A percentile compares a stretch with the other conserved stretches of the same genome.
These are phyloP conservation scores for Lepidostoma basale DNA, from an alignment of 1,140 invertebrate genomes.

Conservation along the genomic window DNA sequence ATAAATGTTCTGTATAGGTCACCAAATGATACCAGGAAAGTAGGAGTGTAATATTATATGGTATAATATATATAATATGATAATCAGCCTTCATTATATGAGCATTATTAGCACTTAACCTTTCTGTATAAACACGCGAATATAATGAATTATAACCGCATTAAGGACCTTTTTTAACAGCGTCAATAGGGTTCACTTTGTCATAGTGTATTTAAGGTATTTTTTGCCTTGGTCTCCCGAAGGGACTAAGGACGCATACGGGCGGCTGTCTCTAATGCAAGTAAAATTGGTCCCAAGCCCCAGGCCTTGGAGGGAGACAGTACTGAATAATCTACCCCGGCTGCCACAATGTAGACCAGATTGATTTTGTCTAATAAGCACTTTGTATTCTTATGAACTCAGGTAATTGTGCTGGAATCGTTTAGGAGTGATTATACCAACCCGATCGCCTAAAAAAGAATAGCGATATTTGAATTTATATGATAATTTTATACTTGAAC, in stretches of 20 bases:
- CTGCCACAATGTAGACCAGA: constrained; percentile 17
- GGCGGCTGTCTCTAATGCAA: constrained; percentile 35
- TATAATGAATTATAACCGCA: constrained; percentile 21
- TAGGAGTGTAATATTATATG: too few species aligned
- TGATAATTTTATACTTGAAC: too few species aligned
- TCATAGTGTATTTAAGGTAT: constrained; percentile 31
- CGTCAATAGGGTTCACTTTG: constrained; percentile 27
- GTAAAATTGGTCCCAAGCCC: constrained; percentile 41
- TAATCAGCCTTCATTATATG: too few species aligned
- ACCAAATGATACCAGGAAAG: too few species aligned
- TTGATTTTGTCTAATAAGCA: constrained; percentile 30
- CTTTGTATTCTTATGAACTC: constrained; percentile 22
- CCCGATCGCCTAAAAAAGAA: constrained; percentile 12
- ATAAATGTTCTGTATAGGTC: too few species aligned
- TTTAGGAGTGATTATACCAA: neutral
- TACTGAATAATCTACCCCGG: constrained; percentile 28
- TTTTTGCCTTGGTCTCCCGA: constrained; percentile 9
- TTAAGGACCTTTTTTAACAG: constrained; percentile 13
- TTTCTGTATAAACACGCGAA: constrained; percentile 24
- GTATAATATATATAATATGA: too few species aligned
- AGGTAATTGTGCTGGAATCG: constrained; percentile 8
- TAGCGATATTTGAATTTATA: too few species aligned
- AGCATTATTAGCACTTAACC: too few species aligned
- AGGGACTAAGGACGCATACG: constrained; percentile 15
- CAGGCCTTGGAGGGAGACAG: constrained; percentile 12